Base-by-base conservation (phyloP, 2,888 invertebrate species). In the Cephalotes varians region DNA sequence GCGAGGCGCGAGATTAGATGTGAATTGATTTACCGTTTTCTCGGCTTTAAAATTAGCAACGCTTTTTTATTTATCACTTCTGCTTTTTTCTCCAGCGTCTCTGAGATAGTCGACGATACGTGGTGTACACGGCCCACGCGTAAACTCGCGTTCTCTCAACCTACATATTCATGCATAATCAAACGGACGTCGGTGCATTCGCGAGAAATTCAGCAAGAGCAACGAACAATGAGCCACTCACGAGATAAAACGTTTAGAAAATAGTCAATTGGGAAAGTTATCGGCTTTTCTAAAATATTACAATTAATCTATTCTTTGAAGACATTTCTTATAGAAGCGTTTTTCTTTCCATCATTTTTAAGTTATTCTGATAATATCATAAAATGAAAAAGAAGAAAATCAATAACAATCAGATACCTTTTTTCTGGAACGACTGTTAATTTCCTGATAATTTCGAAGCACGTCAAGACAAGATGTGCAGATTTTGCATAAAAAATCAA, bases 1-100 rank as follows among this genome's bases (percentile, higher is more conserved):
- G 31, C 40, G 67, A 65, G 34, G 15, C 54, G 67, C 76, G 69
- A 12, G 56, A 56, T 31, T 77, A 79, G 71, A 79, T 79, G 77
- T 79, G 56, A 79, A 79, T 79, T 79, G 56, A 81, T 81, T 76
- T 81, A 81, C 81, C 81, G 79, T 82, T 79, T 64, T 82, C 79
- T 71, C 71, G 64, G n/a, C 82, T 64, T 77, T 62, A 51, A 82
- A 82, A 77, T 77, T 56, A 82, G 62, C 67, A 40, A 18, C 49
- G n/a, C 18, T 37, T 77, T 69, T 69, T 69, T 58, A 64, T 82
- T 82, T 65, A 65, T 76, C 81, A 56, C 81, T 47, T 82, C 67
- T 49, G 25, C 28, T 37, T 56, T 65, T 64, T 34, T 64, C 54
- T 76, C 25, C 9, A 56, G 31, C 69, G 18, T 44, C 31, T 54